A percentile compares a stretch with the other conserved stretches of the same genome.
These are phyloP conservation scores for Thymallus thymallus DNA, from an alignment of 2,113 vertebrate genomes.

Conservation along the genomic window DNA sequence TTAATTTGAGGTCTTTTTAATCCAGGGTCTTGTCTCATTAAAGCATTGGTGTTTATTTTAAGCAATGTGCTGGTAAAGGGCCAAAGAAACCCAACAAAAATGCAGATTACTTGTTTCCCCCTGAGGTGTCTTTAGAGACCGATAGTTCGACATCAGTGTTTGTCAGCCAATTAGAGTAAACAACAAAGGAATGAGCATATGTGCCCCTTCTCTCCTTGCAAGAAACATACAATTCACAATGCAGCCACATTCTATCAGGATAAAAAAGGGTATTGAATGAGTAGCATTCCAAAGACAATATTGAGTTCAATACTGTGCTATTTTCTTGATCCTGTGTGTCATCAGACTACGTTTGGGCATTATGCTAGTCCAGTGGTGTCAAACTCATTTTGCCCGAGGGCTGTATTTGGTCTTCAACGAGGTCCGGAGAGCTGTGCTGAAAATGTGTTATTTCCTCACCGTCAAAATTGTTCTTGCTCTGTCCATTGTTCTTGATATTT, in stretches of 20 bases:
- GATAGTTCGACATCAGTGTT: conserved; percentile 8
- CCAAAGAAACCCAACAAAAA: neutral
- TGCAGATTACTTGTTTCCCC: conserved; percentile 6
- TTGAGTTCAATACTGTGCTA: neutral
- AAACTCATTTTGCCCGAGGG: neutral
- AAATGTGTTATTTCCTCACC: neutral
- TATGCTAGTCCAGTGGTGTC: neutral
- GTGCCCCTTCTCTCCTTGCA: neutral
- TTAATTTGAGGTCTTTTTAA: neutral
- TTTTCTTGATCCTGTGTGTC: neutral
- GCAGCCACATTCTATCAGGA: neutral
- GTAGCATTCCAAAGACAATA: neutral
- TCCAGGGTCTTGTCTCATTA: neutral
- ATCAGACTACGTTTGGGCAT: neutral
- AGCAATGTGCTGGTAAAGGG: neutral
- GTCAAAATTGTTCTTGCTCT: too few species aligned
- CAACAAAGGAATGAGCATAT: neutral
- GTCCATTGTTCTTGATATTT: too few species aligned
- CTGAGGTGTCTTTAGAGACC: conserved; percentile 20
- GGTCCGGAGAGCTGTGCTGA: too few species aligned
- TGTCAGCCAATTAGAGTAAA: conserved; percentile 26
- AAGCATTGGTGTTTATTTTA: neutral
- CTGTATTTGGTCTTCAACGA: too few species aligned
- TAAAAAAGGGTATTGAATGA: neutral
- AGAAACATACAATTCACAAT: neutral